Evolutionary conservation across 2,113 vertebrate species (phyloP).

Genomic region (Labrus mixtus): DNA sequence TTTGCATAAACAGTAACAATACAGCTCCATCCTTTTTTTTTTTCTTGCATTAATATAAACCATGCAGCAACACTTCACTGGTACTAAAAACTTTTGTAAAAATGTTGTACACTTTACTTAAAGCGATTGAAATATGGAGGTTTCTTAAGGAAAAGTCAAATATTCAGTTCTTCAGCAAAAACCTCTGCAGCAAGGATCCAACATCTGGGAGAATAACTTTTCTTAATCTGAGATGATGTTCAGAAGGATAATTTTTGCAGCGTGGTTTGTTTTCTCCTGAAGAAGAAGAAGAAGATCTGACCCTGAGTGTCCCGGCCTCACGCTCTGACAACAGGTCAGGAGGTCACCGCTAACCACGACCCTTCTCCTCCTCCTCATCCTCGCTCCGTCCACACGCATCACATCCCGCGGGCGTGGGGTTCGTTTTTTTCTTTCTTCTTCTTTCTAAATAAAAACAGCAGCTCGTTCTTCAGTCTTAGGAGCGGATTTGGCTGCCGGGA

Average conservation of each 20-base stretch:
- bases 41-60: too few relatives aligned
- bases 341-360: slow-evolving; percentile 19
- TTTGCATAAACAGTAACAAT: too few relatives aligned
- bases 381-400: slow-evolving; percentile 21
- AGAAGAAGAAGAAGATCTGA: slow-evolving; percentile 32
- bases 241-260: slow-evolving; percentile 1
- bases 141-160: too few relatives aligned
- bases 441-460: slow-evolving; percentile 47
- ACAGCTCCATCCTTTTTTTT: too few relatives aligned
- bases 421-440: slow-evolving; percentile 14
- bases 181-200: not conserved
- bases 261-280: slow-evolving; percentile 3
- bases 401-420: slow-evolving; percentile 49
- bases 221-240: not conserved
- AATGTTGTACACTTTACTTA: too few relatives aligned
- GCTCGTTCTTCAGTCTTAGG: slow-evolving; percentile 54
- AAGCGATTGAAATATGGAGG: too few relatives aligned
- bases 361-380: slow-evolving; percentile 4
- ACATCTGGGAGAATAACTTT: not conserved
- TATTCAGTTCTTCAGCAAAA: too few relatives aligned
- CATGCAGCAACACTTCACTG: too few relatives aligned
- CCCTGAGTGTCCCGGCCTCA: slow-evolving; percentile 3
- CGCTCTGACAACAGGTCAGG: slow-evolving; percentile 31
- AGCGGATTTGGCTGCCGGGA: slow-evolving; percentile 46
- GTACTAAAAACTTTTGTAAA: too few relatives aligned